These are phyloP conservation scores for Burhinus bistriatus DNA, from an alignment of 2,113 vertebrate species.

Conservation along the genomic window DNA sequence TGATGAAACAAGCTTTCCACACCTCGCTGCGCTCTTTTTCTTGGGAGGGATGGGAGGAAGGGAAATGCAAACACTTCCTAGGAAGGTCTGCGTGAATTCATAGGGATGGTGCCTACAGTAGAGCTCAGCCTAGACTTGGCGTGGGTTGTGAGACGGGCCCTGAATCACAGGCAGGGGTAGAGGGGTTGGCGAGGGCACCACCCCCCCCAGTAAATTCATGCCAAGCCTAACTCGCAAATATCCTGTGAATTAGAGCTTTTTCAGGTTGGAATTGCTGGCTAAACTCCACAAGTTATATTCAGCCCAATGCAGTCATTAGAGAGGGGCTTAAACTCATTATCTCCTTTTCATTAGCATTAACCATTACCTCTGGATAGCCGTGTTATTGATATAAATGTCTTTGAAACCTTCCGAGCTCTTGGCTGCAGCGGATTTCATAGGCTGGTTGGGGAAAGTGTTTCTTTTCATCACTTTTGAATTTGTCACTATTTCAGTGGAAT, in stretches of 20 bases:
- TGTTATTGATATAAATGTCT: slow-evolving; percentile 63
- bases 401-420: slow-evolving; percentile 26
- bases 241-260: background rate
- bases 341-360: slow-evolving; percentile 57
- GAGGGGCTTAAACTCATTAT: slow-evolving; percentile 51
- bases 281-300: background rate
- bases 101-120: background rate
- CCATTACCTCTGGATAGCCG: slow-evolving; percentile 17
- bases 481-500: slow-evolving; percentile 46
- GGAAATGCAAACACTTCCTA: background rate
- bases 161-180: background rate
- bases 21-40: background rate
- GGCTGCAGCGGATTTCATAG: background rate
- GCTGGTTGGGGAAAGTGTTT: slow-evolving; percentile 3
- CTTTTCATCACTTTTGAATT: slow-evolving; percentile 53
- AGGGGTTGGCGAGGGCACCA: background rate
- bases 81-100: background rate
- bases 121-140: background rate
- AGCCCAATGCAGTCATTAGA: slow-evolving; percentile 40
- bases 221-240: background rate
- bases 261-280: background rate
- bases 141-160: background rate
- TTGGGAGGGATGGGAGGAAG: background rate
- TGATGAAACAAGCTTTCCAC: background rate
- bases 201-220: background rate